Evolutionary conservation across 2,113 vertebrate genomes (phyloP).

Genomic region (Antennarius striatus): DNA sequence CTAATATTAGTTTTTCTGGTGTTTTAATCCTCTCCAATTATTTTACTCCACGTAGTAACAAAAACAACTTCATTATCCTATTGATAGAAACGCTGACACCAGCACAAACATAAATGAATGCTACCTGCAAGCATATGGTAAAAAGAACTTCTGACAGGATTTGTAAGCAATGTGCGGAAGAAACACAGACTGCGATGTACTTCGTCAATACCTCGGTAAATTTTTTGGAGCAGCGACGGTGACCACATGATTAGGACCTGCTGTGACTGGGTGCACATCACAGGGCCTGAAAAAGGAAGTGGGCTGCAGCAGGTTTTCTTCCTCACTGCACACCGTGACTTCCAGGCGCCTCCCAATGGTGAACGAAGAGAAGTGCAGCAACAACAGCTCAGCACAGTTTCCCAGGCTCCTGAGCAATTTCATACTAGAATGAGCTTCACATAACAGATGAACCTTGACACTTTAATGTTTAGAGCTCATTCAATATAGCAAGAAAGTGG

Average conservation of each 20-base stretch:
- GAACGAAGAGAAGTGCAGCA: conserved; percentile 88
- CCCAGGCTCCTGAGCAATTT: conserved; percentile 81
- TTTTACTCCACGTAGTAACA: too few relatives aligned
- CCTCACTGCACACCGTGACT: conserved; percentile 77
- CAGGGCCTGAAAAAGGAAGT: conserved; percentile 50
- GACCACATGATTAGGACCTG: conserved; percentile 43
- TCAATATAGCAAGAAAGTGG: neutral
- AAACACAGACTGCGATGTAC: too few relatives aligned
- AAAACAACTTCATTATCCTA: too few relatives aligned
- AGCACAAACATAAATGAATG: too few relatives aligned
- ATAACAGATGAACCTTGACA: neutral
- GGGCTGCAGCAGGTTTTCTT: conserved; percentile 82
- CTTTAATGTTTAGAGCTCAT: neutral
- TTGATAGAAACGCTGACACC: too few relatives aligned
- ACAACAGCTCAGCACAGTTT: conserved; percentile 85
- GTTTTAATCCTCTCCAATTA: too few relatives aligned
- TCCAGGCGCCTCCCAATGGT: conserved; percentile 86
- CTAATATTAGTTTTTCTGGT: too few relatives aligned
- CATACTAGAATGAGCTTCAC: neutral
- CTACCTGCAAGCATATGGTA: too few relatives aligned
- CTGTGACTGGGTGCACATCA: neutral
- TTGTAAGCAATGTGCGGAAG: too few relatives aligned
- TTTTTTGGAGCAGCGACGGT: conserved; percentile 60
- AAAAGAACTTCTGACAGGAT: too few relatives aligned
- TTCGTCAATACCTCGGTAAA: conserved; percentile 36